Evolutionary conservation across 2,888 invertebrate genomes (phyloP), one percentile per base, ranked within the genome.

Genomic region (Dusona sp.): DNA sequence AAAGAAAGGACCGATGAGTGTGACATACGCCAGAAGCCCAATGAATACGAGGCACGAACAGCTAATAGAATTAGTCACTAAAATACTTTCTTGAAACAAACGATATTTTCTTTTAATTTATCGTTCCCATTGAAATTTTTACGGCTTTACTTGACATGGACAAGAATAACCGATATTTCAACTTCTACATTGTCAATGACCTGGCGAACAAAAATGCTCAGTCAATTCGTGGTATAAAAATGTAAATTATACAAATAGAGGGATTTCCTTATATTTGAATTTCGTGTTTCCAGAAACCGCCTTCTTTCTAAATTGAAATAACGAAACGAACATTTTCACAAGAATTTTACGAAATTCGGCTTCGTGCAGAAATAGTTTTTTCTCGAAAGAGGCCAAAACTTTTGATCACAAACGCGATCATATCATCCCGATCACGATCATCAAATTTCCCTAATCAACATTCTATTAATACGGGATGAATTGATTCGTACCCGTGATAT

Each of bases 21-120:
- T 61, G n/a, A 25, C 33, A 42, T 22, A 36, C 51, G 38, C 29
- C n/a, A 19, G 45, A 74, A 74, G 29, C 38, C 33, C 75, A 65
- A 74, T 74, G 74, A 67, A 81, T 45, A 13, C 29, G 22, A 9
- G n/a, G n/a, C 65, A 29, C n/a, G 25, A 73, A 73, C 4, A 48
- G 67, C 22, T 36, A 25, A 19, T 38, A 25, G 61, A 74, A 13
- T 74, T n/a, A n/a, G n/a, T n/a, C n/a, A n/a, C n/a, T n/a, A n/a
- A n/a, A n/a, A n/a, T n/a, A n/a, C n/a, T n/a, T n/a, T n/a, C n/a
- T n/a, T n/a, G n/a, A 36, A 19, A 36, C 57, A n/a, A 61, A 33
- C n/a, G n/a, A 65, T 36, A n/a, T 65, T 33, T 36, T 11, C 11
- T 25, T 61, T 13, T 4, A 61, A 61, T 16, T 13, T 61, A 13